Evolutionary conservation across 2,888 invertebrate genomes (phyloP), one percentile per base, ranked within the genome.

Genomic region (Stenodera caucasica): DNA sequence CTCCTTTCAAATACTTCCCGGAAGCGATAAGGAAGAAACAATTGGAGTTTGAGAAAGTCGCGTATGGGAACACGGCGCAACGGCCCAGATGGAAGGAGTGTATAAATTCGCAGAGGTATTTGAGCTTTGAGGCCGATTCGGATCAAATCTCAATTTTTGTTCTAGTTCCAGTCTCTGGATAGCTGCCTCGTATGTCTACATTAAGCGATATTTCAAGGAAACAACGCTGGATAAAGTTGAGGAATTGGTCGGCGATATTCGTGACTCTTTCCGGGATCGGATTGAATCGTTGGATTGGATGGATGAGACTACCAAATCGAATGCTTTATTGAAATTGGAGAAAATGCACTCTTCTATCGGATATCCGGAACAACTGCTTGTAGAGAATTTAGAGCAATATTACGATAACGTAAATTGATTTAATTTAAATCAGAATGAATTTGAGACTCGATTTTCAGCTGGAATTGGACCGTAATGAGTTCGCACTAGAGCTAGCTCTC

Each of bases 171-270:
- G 23, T 45, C 23, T 45, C n/a, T 23, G 11, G n/a, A 23, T 45
- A 6, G 45, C 45, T 12, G 2, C 21, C 1, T 45, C 45, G 21
- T 45, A 23, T 23, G 6, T 45, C 5, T 45, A 45, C 32, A 64
- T 63, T 2, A 56, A 63, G 53, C 60, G 53, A 40, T 65, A 69
- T 45, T 30, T 62, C 6, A 35, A 63, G 12, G 64, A 67, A 37
- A 58, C 65, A 15, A 58, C 63, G 11, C 52, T 57, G 14, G 49
- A 60, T 7, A 45, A 59, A 15, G 61, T 70, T 8, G 59, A 57
- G 37, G 61, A 65, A 49, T 70, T 72, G 55, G 64, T 72, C n/a
- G 58, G 63, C 4, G 63, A 64, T 50, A 61, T 72, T 33, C 58
- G 64, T 55, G 52, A 49, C 0, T 61, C 66, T n/a, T 58, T 70